Base-by-base conservation (phyloP, 2,113 vertebrate genomes). In the Siniperca chuatsi region DNA sequence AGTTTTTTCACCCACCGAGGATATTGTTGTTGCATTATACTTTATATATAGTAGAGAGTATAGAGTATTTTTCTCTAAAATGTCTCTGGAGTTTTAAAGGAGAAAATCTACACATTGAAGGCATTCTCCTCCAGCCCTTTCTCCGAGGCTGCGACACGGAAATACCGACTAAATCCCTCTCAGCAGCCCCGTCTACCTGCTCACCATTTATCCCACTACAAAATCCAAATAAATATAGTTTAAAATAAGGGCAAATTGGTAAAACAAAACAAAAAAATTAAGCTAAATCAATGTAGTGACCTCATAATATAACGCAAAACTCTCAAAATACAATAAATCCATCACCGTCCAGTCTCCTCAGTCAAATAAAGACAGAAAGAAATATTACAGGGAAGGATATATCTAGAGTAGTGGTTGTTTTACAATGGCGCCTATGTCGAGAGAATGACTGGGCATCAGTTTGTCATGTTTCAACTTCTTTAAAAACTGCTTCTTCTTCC, bases 211-310 rank as follows among this genome's bases (percentile, higher is more conserved):
- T 78, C 75, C 81, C 82, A 84, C 82, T 82, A 92, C 86, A 71
- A 55, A 86, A 78, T 78, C 76, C 5, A 90, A 93, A 94, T 94
- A 95, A 94, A 95, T 94, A 94, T 40, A 0, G 13, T 82, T 84
- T 78, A 81, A 87, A 91, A 90, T 76, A 82, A 86, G 85, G 83
- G 85, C 76, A 76, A 90, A 86, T 6, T 54, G 79, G 67, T 86
- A n/a, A 78, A 84, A 85, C 5, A 60, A 57, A 69, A 72, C 4
- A 46, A 64, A 61, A 70, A 60, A 77, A 57, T 4, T 16, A 76
- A 82, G 71, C 61, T 64, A 62, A 90, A 86, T 82, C 8, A 75
- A 88, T 70, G 87, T 89, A 86, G 91, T 91, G 92, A 82, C 82
- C 58, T 88, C 35, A 37, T 80, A 67, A 70, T 72, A 84, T 61